Evolutionary conservation across 2,888 invertebrate species (phyloP).

Genomic region (Chrysina gloriosa): DNA sequence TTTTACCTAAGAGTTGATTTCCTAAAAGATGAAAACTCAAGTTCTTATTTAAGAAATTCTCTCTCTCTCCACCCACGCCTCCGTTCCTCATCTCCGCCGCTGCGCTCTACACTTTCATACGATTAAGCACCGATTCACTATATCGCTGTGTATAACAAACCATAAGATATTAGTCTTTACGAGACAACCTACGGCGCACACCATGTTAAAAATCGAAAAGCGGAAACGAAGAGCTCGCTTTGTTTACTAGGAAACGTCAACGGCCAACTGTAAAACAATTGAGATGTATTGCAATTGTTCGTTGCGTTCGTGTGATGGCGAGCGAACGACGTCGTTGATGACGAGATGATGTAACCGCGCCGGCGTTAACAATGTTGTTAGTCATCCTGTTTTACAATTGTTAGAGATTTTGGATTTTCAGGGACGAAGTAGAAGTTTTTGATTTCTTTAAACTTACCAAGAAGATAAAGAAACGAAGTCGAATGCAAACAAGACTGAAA

Average conservation of each 20-base stretch:
- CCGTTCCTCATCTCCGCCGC: not conserved
- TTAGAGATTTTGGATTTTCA: too few species aligned
- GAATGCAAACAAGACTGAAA: too few species aligned
- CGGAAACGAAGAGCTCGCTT: constrained; percentile 42
- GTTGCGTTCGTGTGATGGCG: not conserved
- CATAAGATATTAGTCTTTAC: constrained; percentile 47
- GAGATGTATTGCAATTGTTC: constrained; percentile 38
- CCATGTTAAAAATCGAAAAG: constrained; percentile 44
- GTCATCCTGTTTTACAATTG: too few species aligned
- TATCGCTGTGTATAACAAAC: constrained; percentile 42
- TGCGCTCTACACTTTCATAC: not conserved
- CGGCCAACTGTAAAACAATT: constrained; percentile 37
- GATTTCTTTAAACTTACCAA: too few species aligned
- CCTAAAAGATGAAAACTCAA: too few species aligned
- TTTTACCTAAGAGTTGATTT: too few species aligned
- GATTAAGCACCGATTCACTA: not conserved
- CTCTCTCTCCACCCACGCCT: too few species aligned
- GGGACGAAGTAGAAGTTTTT: too few species aligned
- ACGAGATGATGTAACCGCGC: not conserved
- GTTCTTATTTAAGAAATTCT: too few species aligned
- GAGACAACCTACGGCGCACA: constrained; percentile 43
- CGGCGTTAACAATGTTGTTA: too few species aligned
- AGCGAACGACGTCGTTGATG: not conserved
- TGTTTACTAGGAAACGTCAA: constrained; percentile 43
- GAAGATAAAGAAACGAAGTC: too few species aligned